phyloP scores from a whole-genome alignment of 92 coral and sea anemone species.

The Bergia puertoricense region DNA sequence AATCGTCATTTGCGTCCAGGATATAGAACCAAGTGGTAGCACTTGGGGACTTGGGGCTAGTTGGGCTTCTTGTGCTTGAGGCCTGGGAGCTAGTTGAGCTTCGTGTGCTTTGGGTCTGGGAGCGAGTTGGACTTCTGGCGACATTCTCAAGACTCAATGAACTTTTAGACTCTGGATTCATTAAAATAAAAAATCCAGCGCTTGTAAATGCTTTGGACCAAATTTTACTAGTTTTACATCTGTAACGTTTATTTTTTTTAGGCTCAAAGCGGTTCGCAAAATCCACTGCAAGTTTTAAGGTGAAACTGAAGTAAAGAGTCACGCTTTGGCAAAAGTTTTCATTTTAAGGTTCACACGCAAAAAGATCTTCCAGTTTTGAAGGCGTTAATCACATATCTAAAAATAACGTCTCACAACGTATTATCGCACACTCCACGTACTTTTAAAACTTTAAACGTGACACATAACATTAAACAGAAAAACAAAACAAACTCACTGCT shows the following conservation, averaged over 20 bases:
- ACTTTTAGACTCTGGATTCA: constrained; percentile 26
- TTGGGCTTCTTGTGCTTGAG: background rate
- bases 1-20: constrained; percentile 48
- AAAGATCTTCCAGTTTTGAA: too few species aligned
- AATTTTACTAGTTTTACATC: background rate
- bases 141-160: background rate
- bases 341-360: background rate
- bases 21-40: constrained; percentile 69
- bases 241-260: background rate
- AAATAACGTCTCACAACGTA: background rate
- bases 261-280: background rate
- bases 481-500: background rate
- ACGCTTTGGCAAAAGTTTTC: background rate
- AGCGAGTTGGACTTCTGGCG: background rate
- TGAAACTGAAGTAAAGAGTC: too few species aligned
- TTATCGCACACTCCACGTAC: background rate
- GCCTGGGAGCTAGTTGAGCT: background rate
- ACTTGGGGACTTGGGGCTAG: background rate
- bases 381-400: too few species aligned
- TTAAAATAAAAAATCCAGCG: constrained; percentile 20
- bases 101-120: background rate
- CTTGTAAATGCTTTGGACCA: background rate
- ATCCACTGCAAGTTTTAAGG: background rate
- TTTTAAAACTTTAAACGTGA: background rate
- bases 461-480: background rate